Percentiles rank a stretch among this genome's conserved stretches.
These are phyloP conservation scores for Limenitis camilla DNA, from an alignment of 2,888 invertebrate species.

Conservation along the genomic window DNA sequence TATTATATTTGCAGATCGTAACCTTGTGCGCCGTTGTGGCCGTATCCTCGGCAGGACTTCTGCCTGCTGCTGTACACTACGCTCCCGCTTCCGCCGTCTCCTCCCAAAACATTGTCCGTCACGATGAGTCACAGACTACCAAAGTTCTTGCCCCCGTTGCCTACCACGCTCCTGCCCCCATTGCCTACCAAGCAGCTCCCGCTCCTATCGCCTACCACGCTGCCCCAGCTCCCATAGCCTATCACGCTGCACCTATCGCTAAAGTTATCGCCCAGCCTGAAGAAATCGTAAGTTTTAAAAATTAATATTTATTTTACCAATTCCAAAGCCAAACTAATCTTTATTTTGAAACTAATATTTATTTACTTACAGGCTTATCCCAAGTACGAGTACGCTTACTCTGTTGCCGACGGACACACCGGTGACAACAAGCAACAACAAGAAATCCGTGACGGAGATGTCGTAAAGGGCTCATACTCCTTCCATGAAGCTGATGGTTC, in stretches of 20 bases:
- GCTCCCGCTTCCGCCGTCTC: slow-evolving; percentile 43
- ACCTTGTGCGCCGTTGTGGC: slow-evolving; percentile 37
- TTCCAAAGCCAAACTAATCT: not conserved
- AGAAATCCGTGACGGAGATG: slow-evolving; percentile 65
- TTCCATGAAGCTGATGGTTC: slow-evolving; percentile 68
- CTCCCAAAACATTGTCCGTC: slow-evolving; percentile 46
- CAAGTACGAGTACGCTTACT: slow-evolving; percentile 63
- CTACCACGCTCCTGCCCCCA: slow-evolving; percentile 32
- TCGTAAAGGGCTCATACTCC: slow-evolving; percentile 66
- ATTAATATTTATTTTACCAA: not conserved
- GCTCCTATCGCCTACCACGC: slow-evolving; percentile 26
- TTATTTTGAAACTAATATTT: not conserved
- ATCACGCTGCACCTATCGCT: slow-evolving; percentile 29
- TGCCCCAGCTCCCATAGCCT: slow-evolving; percentile 28
- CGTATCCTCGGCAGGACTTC: slow-evolving; percentile 34
- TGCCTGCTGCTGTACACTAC: slow-evolving; percentile 47
- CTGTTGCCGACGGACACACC: slow-evolving; percentile 67
- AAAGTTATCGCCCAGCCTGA: slow-evolving; percentile 32
- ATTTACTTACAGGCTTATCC: slow-evolving; percentile 37
- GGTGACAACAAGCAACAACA: slow-evolving; percentile 70
- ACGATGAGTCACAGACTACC: slow-evolving; percentile 33
- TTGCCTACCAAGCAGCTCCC: not conserved
- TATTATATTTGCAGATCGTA: slow-evolving; percentile 27
- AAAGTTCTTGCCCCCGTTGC: slow-evolving; percentile 13
- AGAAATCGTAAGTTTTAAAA: slow-evolving; percentile 28